phyloP scores from a whole-genome alignment of 2,888 invertebrate species.

The Agriopis aurantiaria region DNA sequence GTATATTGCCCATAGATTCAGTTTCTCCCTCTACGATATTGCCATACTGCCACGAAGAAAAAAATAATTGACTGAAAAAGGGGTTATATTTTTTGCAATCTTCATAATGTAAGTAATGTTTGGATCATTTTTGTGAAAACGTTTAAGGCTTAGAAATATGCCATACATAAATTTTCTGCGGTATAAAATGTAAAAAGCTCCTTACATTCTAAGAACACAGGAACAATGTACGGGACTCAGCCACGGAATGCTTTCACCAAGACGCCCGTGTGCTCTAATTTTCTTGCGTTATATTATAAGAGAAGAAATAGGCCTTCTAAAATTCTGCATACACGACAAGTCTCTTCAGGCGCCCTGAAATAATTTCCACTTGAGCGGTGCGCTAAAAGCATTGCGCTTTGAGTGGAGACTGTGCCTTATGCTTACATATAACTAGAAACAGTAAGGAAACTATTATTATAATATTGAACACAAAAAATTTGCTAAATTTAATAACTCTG shows the following conservation, averaged over 20 bases:
- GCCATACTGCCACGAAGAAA: too few species aligned
- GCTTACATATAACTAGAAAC: background rate
- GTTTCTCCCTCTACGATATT: too few species aligned
- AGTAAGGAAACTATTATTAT: constrained; percentile 6
- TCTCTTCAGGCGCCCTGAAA: constrained; percentile 16
- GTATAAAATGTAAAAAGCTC: too few species aligned
- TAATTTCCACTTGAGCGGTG: constrained; percentile 28
- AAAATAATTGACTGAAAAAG: too few species aligned
- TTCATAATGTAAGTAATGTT: too few species aligned
- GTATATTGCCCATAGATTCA: too few species aligned
- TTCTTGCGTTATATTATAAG: constrained; percentile 1
- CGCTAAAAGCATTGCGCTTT: constrained; percentile 36
- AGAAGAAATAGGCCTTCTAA: constrained; percentile 29
- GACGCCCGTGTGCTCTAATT: constrained; percentile 2
- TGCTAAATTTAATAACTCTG: too few species aligned
- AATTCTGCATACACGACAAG: constrained; percentile 28
- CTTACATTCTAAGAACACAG: background rate
- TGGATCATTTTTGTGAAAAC: too few species aligned
- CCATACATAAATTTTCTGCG: too few species aligned
- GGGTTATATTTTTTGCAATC: too few species aligned
- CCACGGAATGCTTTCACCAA: constrained; percentile 17
- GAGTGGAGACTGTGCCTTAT: constrained; percentile 19
- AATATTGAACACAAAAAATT: background rate
- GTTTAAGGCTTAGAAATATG: too few species aligned
- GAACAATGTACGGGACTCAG: background rate